Percentiles rank a stretch among this genome's conserved stretches.
These are phyloP conservation scores for Mechanitis mazaeus DNA, from an alignment of 2,888 invertebrate genomes.

Conservation along the genomic window DNA sequence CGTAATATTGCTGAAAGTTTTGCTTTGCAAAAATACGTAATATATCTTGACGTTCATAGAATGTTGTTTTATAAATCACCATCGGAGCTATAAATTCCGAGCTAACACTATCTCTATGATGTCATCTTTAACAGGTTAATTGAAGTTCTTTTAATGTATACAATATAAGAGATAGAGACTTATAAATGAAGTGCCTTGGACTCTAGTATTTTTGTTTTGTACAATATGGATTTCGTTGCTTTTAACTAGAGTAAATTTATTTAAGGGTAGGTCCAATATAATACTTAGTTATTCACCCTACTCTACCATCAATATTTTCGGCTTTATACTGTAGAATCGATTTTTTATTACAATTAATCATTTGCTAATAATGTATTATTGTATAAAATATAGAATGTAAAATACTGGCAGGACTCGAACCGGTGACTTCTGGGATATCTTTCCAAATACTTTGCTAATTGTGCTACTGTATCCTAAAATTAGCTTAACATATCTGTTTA, in stretches of 20 bases:
- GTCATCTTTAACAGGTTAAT: slow-evolving; percentile 6
- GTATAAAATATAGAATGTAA: no score
- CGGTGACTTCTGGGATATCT: no score
- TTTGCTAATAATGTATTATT: no score
- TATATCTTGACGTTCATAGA: not conserved
- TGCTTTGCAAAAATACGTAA: not conserved
- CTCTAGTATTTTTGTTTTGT: not conserved
- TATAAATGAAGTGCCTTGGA: slow-evolving; percentile 4
- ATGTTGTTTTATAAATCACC: slow-evolving; percentile 3
- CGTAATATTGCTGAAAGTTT: not conserved
- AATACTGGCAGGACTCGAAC: no score
- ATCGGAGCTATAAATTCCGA: not conserved
- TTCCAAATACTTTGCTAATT: no score
- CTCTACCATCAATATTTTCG: no score
- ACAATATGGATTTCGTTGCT: not conserved
- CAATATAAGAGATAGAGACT: not conserved
- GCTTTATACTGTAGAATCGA: no score
- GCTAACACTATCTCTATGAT: slow-evolving; percentile 1
- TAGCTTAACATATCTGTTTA: no score
- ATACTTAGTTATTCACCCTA: no score
- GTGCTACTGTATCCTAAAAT: no score
- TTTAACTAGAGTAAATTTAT: not conserved
- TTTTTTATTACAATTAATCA: no score
- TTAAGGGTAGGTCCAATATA: no score
- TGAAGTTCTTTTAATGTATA: slow-evolving; percentile 1